Evolutionary conservation across 2,888 invertebrate species (phyloP).

Genomic region (Drosophila kokeensis): DNA sequence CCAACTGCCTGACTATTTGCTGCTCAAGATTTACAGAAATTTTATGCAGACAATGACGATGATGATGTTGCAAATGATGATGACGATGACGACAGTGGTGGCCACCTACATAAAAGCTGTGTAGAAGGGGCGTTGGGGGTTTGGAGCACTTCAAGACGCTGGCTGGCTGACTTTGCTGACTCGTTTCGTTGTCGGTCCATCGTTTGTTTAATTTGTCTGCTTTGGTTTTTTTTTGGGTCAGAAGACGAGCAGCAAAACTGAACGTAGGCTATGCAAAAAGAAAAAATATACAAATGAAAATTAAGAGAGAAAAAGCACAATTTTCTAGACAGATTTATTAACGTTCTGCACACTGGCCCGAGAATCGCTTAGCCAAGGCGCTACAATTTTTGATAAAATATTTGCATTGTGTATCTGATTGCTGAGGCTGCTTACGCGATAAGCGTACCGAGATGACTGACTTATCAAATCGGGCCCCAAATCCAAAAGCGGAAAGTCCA

Average conservation of each 20-base stretch:
- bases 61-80: background rate
- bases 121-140: background rate
- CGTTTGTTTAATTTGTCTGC: slow-evolving; percentile 77
- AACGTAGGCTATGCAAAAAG: slow-evolving; percentile 45
- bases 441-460: slow-evolving; percentile 3
- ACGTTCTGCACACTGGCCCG: background rate
- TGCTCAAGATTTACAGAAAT: slow-evolving; percentile 11
- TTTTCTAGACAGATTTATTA: background rate
- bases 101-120: background rate
- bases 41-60: slow-evolving; percentile 6
- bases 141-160: slow-evolving; percentile 71
- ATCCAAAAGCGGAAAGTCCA: slow-evolving; percentile 1
- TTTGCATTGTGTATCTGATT: slow-evolving; percentile 39
- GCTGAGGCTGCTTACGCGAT: slow-evolving; percentile 26
- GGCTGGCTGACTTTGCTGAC: slow-evolving; percentile 51
- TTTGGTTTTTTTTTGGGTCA: slow-evolving; percentile 67
- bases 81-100: background rate
- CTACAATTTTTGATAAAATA: slow-evolving; percentile 34
- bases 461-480: slow-evolving; percentile 4
- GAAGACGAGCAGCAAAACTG: slow-evolving; percentile 30
- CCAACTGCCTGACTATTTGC: background rate
- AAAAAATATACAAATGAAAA: background rate
- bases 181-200: slow-evolving; percentile 53
- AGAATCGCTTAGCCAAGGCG: slow-evolving; percentile 17
- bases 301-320: background rate